Base-by-base conservation (phyloP, 1,140 invertebrate genomes). In the Drosophila virilis region DNA sequence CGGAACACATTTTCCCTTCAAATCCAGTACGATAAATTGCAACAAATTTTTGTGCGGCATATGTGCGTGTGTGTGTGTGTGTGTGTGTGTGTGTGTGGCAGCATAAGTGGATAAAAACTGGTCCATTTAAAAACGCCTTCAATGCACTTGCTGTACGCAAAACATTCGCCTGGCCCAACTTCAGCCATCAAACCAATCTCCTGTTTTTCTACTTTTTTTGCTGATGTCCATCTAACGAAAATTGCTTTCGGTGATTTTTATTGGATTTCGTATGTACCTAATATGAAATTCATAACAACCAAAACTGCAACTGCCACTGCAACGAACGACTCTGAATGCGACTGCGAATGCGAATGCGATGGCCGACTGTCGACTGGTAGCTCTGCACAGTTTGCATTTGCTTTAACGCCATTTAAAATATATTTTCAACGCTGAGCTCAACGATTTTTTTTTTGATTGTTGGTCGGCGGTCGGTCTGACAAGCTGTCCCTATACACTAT, bases 211-310 rank as follows among this genome's bases (percentile, higher is more conserved):
- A 42, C 10, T 57, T 55, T 66, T 50, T 62, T 35, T 60, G 51
- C 28, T 48, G 43, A 22, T 54, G 75, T 46, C 37, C 37, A 43
- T 32, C 77, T 46, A 74, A 68, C 70, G 72, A 80, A 88, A 88
- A 88, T 88, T 89, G 84, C 83, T 89, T 88, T 88, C 79, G 80
- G 84, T 83, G 79, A 88, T 88, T 88, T 88, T 88, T 89, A 88
- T 88, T 88, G 84, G 77, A 89, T 88, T 88, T 80, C 76, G 76
- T 74, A 81, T 83, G 77, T 71, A 71, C 46, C 67, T 65, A 89
- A 88, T 88, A 88, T 80, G 83, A 88, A 88, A 88, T 88, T 88
- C 83, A 88, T 88, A 89, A 86, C 84, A 80, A 59, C 42, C 59
- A 80, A 73, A 45, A 55, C 62, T 81, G 42, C 52, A 43, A 74